Evolutionary conservation across 2,113 vertebrate species (phyloP).

Genomic region (Sterrhoptilus dennistouni): DNA sequence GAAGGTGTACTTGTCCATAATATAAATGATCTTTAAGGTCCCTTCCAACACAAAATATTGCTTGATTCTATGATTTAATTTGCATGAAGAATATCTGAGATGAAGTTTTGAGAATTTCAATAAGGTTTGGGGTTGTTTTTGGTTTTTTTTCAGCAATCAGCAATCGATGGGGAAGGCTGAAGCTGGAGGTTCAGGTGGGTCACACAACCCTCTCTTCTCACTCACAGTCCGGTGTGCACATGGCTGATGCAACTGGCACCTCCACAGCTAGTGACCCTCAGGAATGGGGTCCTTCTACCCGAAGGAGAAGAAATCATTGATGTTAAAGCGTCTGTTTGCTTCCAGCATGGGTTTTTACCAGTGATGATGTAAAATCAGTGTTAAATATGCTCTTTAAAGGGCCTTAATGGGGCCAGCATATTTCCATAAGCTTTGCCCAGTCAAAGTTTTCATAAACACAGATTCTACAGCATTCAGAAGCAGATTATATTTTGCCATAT

Average conservation of each 20-base stretch:
- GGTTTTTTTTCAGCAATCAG: background rate
- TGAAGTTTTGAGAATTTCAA: background rate
- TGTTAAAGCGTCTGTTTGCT: background rate
- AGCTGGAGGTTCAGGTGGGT: background rate
- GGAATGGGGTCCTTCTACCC: background rate
- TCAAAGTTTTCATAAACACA: background rate
- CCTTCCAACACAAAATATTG: background rate
- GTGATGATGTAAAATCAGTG: background rate
- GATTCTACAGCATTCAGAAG: background rate
- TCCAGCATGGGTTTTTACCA: background rate
- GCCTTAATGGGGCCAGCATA: background rate
- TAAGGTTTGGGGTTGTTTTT: background rate
- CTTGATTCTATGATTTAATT: background rate
- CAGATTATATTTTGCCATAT: background rate
- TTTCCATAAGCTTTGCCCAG: background rate
- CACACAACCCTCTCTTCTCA: background rate
- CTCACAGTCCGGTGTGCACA: background rate
- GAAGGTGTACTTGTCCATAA: background rate
- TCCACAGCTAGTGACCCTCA: background rate
- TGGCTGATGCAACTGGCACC: background rate
- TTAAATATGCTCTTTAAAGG: background rate
- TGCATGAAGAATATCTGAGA: background rate
- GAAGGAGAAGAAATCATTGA: background rate
- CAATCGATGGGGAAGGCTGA: background rate
- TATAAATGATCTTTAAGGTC: background rate